Conservation (phyloP, 2,888 invertebrate species). For the Metallyticus violacea region DNA sequence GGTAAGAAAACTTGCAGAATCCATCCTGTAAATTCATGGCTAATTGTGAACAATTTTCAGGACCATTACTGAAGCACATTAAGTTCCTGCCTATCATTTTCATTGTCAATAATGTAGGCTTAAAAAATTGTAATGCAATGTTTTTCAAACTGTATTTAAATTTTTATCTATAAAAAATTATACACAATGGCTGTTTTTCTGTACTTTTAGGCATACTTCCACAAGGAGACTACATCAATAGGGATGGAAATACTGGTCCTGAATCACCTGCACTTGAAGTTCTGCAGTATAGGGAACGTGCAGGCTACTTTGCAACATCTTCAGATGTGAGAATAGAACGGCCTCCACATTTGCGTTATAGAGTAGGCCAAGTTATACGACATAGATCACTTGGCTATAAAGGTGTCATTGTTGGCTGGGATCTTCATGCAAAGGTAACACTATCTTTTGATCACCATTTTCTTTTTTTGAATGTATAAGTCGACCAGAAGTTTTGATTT, state of each 20-base stretch:
- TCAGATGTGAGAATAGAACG: constrained; percentile 44
- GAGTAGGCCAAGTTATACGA: constrained; percentile 52
- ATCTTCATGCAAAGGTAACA: constrained; percentile 45
- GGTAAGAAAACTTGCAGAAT: too few species aligned
- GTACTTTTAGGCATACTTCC: constrained; percentile 8
- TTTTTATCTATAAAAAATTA: too few species aligned
- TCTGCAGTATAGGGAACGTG: constrained; percentile 41
- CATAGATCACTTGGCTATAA: constrained; percentile 49
- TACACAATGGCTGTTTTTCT: neutral
- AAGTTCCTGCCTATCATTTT: too few species aligned
- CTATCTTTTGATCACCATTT: too few species aligned
- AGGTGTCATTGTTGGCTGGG: constrained; percentile 56
- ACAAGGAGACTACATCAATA: neutral
- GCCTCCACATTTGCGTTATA: constrained; percentile 46
- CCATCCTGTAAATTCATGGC: too few species aligned
- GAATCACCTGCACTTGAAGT: constrained; percentile 49
- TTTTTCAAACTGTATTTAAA: too few species aligned
- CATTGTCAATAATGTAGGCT: too few species aligned
- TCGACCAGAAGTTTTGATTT: too few species aligned
- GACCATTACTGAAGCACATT: too few species aligned
- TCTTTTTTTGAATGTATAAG: too few species aligned
- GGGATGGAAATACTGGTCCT: neutral
- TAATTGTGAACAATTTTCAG: too few species aligned
- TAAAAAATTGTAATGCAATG: too few species aligned
- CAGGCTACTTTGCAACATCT: constrained; percentile 48